phyloP scores from a whole-genome alignment of 2,113 vertebrate genomes.

The Morone chrysops region DNA sequence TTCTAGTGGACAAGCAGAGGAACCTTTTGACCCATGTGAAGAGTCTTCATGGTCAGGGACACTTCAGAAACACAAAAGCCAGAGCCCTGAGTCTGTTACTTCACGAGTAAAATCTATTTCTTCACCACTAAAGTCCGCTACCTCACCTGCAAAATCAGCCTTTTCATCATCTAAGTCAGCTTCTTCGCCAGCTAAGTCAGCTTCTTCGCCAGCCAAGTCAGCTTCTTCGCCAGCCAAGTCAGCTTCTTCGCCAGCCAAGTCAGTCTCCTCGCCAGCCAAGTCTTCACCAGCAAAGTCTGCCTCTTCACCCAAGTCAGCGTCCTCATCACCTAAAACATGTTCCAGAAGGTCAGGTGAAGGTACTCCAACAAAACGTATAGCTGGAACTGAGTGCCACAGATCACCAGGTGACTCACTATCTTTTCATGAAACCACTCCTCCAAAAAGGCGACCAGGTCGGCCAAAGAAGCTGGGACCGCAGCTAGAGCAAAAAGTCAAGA shows the following conservation, averaged over 20 bases:
- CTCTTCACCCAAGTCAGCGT: constrained; percentile 35
- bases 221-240: constrained; percentile 7
- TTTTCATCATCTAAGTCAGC: constrained; percentile 11
- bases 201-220: constrained; percentile 3
- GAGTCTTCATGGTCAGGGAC: constrained; percentile 79
- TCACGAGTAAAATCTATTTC: constrained; percentile 21
- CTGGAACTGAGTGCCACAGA: constrained; percentile 51
- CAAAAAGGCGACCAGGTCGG: constrained; percentile 93
- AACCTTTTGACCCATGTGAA: constrained; percentile 82
- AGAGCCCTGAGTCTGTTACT: constrained; percentile 26
- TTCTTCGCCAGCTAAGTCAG: constrained; percentile 18
- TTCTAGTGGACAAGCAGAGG: constrained; percentile 70
- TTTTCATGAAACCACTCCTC: constrained; percentile 76
- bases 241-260: constrained; percentile 7
- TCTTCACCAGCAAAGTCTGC: constrained; percentile 41
- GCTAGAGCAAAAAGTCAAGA: constrained; percentile 90
- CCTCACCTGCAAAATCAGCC: constrained; percentile 33
- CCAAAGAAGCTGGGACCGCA: constrained; percentile 94
- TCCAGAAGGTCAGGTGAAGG: constrained; percentile 63
- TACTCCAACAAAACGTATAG: constrained; percentile 60
- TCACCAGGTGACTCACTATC: constrained; percentile 40
- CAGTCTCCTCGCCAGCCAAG: background rate
- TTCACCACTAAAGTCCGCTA: constrained; percentile 39
- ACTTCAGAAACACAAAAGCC: constrained; percentile 54
- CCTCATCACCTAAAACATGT: constrained; percentile 61